Evolutionary conservation across 2,113 vertebrate genomes (phyloP).

Genomic region (Epinephelus cyanopodus): DNA sequence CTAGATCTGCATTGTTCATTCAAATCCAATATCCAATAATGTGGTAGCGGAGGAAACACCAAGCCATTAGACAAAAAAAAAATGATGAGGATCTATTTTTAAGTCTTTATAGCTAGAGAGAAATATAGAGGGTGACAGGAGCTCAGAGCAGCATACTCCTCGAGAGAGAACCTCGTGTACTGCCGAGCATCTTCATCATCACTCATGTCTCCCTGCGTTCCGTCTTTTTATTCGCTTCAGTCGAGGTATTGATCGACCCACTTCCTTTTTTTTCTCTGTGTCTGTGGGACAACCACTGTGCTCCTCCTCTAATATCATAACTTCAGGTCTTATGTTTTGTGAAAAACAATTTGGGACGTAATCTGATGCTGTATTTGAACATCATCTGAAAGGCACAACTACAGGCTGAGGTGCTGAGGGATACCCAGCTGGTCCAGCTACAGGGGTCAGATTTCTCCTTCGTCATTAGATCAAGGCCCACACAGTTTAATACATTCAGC

Average conservation of each 20-base stretch:
- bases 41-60: neutral
- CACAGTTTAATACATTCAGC: too few species aligned
- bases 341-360: neutral
- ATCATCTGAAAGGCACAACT: neutral
- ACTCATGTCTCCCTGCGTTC: neutral
- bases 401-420: neutral
- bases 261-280: constrained; percentile 16
- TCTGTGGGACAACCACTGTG: neutral
- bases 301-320: neutral
- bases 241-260: constrained; percentile 34
- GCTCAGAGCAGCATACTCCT: neutral
- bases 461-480: too few species aligned
- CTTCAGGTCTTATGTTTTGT: neutral
- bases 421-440: too few species aligned
- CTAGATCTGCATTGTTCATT: neutral
- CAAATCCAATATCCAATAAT: neutral
- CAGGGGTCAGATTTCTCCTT: too few species aligned
- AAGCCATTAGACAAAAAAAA: neutral
- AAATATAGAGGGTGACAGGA: constrained; percentile 8
- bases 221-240: neutral
- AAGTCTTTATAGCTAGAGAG: neutral
- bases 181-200: constrained; percentile 42
- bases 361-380: neutral
- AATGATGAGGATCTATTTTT: neutral
- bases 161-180: neutral